These are phyloP conservation scores for Bergia puertoricense DNA, from an alignment of 92 coral and sea anemone genomes.

Conservation along the genomic window DNA sequence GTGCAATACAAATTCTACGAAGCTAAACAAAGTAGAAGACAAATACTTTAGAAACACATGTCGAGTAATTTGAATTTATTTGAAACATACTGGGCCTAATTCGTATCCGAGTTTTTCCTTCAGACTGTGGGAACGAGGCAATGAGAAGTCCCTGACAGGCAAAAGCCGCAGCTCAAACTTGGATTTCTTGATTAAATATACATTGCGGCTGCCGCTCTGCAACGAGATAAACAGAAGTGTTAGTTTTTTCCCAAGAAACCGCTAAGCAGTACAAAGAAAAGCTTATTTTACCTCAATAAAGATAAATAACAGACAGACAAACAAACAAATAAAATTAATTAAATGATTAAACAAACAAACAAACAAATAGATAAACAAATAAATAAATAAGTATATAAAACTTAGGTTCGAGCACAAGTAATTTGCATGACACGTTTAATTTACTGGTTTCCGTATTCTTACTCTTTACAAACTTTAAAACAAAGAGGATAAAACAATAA, in stretches of 20 bases:
- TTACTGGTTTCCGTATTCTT: no score
- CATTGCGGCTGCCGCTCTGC: constrained; percentile 68
- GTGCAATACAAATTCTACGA: constrained; percentile 28
- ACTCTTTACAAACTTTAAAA: no score
- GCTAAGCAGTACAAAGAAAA: no score
- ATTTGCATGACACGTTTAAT: no score
- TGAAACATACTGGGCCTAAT: constrained; percentile 83
- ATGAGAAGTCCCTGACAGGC: constrained; percentile 71
- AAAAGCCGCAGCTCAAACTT: constrained; percentile 57
- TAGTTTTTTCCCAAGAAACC: background rate
- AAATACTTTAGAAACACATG: constrained; percentile 19
- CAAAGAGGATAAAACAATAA: no score
- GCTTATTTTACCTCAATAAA: background rate
- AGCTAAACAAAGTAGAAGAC: constrained; percentile 1
- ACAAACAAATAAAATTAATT: no score
- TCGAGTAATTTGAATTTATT: constrained; percentile 36
- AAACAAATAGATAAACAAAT: no score
- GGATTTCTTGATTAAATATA: constrained; percentile 61
- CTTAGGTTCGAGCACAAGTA: no score
- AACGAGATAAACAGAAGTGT: background rate
- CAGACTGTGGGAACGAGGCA: constrained; percentile 49
- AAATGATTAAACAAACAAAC: no score
- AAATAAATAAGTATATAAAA: no score
- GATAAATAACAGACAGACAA: no score
- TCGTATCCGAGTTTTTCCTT: constrained; percentile 71